A percentile compares a stretch with the other conserved stretches of the same genome.
phyloP scores from a whole-genome alignment of 2,888 invertebrate species.

The Meiosimyza decipiens region DNA sequence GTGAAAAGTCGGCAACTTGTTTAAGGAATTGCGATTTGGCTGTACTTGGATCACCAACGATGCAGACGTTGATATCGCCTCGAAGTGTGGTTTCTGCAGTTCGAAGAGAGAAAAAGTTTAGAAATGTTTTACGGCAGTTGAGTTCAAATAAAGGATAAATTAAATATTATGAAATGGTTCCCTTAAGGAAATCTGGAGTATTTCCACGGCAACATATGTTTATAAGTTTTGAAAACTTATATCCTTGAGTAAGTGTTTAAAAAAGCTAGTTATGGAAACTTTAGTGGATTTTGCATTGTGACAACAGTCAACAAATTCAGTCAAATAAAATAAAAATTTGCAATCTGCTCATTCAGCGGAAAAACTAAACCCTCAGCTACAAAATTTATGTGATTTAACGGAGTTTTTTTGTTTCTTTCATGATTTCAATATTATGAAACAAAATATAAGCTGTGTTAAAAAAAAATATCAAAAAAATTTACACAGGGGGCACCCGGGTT shows the following conservation, averaged over 20 bases:
- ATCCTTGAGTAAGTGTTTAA: too few species aligned
- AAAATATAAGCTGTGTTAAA: neutral
- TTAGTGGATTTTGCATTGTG: too few species aligned
- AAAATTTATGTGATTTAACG: slow-evolving; percentile 3
- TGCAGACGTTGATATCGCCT: slow-evolving; percentile 97
- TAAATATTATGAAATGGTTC: neutral
- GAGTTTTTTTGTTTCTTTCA: neutral
- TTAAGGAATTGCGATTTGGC: slow-evolving; percentile 98
- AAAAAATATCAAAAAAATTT: slow-evolving; percentile 34
- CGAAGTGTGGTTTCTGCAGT: slow-evolving; percentile 82
- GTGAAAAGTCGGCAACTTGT: slow-evolving; percentile 93
- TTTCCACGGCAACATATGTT: too few species aligned
- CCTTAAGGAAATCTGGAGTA: neutral
- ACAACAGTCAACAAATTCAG: too few species aligned
- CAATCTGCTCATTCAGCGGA: too few species aligned
- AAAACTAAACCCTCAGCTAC: neutral
- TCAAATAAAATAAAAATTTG: too few species aligned
- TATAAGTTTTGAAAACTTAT: too few species aligned
- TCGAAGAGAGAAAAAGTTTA: slow-evolving; percentile 20
- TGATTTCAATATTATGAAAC: neutral
- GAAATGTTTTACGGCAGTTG: slow-evolving; percentile 10
- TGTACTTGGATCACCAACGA: slow-evolving; percentile 98
- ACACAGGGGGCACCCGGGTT: slow-evolving; percentile 57
- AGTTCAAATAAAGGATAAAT: slow-evolving; percentile 15
- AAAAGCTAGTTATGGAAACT: too few species aligned